Evolutionary conservation across 2,113 vertebrate species (phyloP).

Genomic region (Ammospiza caudacuta): DNA sequence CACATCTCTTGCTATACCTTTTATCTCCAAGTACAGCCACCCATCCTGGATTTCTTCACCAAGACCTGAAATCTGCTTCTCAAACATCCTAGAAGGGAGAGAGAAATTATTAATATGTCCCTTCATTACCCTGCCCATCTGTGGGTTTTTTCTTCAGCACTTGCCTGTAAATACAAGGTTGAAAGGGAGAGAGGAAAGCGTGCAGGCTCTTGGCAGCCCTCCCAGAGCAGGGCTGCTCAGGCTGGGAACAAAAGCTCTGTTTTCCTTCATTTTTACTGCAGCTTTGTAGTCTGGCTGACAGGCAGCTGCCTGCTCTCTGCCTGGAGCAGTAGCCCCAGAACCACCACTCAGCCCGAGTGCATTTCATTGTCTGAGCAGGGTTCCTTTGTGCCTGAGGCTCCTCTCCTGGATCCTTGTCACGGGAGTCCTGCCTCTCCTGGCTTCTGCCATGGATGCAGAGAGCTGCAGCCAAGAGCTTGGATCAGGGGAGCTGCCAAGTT

Average conservation of each 20-base stretch:
- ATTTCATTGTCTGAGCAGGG: neutral
- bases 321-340: neutral
- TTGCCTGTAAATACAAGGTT: neutral
- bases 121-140: neutral
- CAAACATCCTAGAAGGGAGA: neutral
- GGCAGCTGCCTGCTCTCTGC: neutral
- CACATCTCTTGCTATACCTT: neutral
- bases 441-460: neutral
- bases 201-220: slow-evolving; percentile 18
- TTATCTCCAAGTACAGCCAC: neutral
- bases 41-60: neutral
- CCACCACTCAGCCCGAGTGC: neutral
- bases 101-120: neutral
- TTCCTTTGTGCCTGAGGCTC: neutral
- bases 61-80: neutral
- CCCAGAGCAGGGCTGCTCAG: neutral
- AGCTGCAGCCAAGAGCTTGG: neutral
- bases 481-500: neutral
- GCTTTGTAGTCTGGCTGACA: neutral
- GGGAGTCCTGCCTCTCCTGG: neutral
- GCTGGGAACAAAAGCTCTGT: slow-evolving; percentile 21
- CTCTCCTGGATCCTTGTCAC: neutral
- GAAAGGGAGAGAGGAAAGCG: neutral
- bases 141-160: neutral
- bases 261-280: slow-evolving; percentile 28